Base-by-base conservation (phyloP, 2,797 vertebrate genomes). In the Phaenicophaeus curvirostris region DNA sequence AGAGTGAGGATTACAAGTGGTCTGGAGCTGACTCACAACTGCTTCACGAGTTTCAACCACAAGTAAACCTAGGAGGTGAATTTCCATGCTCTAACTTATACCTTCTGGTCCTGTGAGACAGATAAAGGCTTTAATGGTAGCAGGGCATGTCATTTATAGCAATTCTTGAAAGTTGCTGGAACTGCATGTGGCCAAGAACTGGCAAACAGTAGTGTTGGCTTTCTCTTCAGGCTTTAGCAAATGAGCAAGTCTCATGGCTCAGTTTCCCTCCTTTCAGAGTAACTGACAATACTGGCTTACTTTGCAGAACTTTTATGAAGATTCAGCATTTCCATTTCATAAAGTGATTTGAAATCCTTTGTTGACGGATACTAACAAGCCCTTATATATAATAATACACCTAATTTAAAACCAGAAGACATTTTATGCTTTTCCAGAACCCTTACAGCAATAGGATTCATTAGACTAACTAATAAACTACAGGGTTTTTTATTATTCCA, bases 331-430 rank as follows among this genome's bases (percentile, higher is more conserved):
- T 85, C 15, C 12, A 69, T 68, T 87, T 28, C 35, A 73, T 42
- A 87, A 76, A 87, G 20, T 15, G 44, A 46, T 54, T 51, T 54
- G 58, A 89, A 90, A 87, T 84, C 51, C 27, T 87, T 18, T 62
- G 48, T 28, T 66, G 16, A 42, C 1, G 5, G 58, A 65, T 31
- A 79, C 37, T 66, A 85, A 54, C 20, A 87, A 91, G n/a, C 8
- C 14, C 31, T 89, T 28, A 44, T 77, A 89, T 50, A 66, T 53
- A 11, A 50, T 53, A 69, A 73, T 62, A 83, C 35, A 73, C 25
- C 79, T 94, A 44, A 69, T 91, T 87, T 92, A 58, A 91, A 87
- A 80, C 30, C 51, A 87, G 72, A 87, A 79, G 55, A 67, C 9
- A 69, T 55, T 62, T 83, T 80, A 62, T 76, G 35, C 21, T 18